Evolutionary conservation across 2,113 vertebrate genomes (phyloP).

Genomic region (Octodon degus): DNA sequence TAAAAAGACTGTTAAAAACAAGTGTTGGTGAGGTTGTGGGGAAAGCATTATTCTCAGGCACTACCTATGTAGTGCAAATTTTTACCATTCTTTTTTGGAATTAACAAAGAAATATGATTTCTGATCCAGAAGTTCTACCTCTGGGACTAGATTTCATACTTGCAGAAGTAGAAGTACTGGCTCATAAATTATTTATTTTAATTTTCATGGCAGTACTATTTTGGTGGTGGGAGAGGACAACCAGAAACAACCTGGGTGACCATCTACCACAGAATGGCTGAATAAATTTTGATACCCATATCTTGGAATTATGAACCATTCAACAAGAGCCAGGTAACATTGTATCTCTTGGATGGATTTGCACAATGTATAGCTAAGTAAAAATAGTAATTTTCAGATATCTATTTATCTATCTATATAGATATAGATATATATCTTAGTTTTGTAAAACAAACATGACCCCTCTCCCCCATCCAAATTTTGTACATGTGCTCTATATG

Average conservation of each 20-base stretch:
- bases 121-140: not conserved
- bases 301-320: not conserved
- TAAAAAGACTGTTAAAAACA: not conserved
- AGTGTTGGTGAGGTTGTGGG: not conserved
- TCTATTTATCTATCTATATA: no score
- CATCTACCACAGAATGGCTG: not conserved
- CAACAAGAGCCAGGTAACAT: not conserved
- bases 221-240: not conserved
- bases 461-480: not conserved
- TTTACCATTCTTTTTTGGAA: not conserved
- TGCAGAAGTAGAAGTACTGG: not conserved
- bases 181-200: conserved; percentile 18
- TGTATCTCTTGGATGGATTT: not conserved
- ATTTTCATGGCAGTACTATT: not conserved
- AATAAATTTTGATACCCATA: not conserved
- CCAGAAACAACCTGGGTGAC: not conserved
- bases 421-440: no score
- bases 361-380: not conserved
- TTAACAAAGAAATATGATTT: not conserved
- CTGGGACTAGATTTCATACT: conserved; percentile 1
- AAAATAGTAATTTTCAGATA: not conserved
- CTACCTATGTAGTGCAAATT: not conserved
- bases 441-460: not conserved
- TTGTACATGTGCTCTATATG: not conserved
- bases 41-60: not conserved